Conservation (phyloP, 1,140 invertebrate species). For the Zaprionus tsacasi region DNA sequence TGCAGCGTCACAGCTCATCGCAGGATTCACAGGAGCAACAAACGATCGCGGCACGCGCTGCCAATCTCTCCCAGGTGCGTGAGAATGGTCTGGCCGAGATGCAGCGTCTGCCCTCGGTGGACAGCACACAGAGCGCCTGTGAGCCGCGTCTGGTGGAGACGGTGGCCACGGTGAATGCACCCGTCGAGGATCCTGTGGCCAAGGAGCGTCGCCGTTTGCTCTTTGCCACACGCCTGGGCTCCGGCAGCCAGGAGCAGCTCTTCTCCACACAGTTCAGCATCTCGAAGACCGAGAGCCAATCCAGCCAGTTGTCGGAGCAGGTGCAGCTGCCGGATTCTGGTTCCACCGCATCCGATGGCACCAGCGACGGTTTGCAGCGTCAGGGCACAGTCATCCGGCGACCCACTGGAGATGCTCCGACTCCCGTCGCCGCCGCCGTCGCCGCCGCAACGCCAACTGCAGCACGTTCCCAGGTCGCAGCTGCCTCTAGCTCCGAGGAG, state of each 20-base stretch:
- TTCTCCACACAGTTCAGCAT: slow-evolving; percentile 85
- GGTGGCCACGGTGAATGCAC: slow-evolving; percentile 67
- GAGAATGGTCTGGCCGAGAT: slow-evolving; percentile 48
- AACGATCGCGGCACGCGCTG: slow-evolving; percentile 59
- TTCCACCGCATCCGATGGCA: slow-evolving; percentile 47
- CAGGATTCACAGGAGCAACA: slow-evolving; percentile 67
- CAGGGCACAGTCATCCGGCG: slow-evolving; percentile 72
- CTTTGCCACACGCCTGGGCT: slow-evolving; percentile 84
- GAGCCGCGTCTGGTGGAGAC: slow-evolving; percentile 67
- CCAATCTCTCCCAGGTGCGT: slow-evolving; percentile 59
- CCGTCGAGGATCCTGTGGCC: slow-evolving; percentile 53
- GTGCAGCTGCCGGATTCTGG: slow-evolving; percentile 57
- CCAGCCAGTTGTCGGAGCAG: slow-evolving; percentile 84
- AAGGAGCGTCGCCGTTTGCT: slow-evolving; percentile 83
- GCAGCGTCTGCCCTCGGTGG: slow-evolving; percentile 68
- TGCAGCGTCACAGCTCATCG: slow-evolving; percentile 64
- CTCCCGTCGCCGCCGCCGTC: slow-evolving; percentile 6
- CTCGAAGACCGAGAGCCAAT: slow-evolving; percentile 85
- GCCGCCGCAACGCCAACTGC: slow-evolving; percentile 3
- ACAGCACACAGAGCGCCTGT: slow-evolving; percentile 71
- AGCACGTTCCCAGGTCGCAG: neutral
- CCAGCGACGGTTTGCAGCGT: slow-evolving; percentile 62
- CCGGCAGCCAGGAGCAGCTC: slow-evolving; percentile 84
- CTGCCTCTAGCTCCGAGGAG: slow-evolving; percentile 61
- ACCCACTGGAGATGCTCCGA: neutral